Conservation (phyloP, 1,140 invertebrate genomes). For the Hylaeus anthracinus region DNA sequence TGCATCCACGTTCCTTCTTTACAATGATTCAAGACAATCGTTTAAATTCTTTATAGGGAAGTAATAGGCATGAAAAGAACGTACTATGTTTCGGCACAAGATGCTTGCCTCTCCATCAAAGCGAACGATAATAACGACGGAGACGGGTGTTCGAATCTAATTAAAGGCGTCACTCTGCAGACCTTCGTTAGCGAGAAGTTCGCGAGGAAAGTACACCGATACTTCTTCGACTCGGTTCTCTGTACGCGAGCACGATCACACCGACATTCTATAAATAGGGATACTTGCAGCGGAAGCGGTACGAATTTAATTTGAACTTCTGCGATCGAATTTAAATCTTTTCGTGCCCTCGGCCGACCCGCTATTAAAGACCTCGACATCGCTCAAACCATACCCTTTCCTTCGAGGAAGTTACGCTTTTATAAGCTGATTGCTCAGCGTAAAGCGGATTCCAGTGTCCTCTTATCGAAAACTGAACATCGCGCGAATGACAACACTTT, state of each 20-base stretch:
- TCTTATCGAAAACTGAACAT: background rate
- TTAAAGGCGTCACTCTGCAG: constrained; percentile 8
- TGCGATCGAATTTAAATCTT: background rate
- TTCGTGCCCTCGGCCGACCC: background rate
- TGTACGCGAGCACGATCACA: background rate
- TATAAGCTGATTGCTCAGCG: background rate
- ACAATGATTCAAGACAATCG: too few species aligned
- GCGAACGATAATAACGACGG: background rate
- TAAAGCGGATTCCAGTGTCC: constrained; percentile 2
- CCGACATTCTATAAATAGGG: too few species aligned
- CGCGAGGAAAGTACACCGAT: background rate
- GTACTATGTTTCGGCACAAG: background rate
- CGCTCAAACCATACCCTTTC: background rate
- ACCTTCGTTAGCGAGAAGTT: constrained; percentile 6
- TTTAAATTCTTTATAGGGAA: background rate
- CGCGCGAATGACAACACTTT: too few species aligned
- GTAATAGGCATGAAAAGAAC: too few species aligned
- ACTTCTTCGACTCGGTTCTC: background rate
- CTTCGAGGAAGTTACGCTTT: background rate
- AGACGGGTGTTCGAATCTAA: constrained; percentile 20
- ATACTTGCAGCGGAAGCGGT: background rate
- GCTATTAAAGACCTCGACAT: background rate
- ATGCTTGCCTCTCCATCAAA: background rate
- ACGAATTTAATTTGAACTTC: background rate
- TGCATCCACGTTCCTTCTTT: too few species aligned